A percentile compares a stretch with the other conserved stretches of the same genome.
Conservation (phyloP, 2,797 vertebrate genomes). For the Tarsius wallacei region DNA sequence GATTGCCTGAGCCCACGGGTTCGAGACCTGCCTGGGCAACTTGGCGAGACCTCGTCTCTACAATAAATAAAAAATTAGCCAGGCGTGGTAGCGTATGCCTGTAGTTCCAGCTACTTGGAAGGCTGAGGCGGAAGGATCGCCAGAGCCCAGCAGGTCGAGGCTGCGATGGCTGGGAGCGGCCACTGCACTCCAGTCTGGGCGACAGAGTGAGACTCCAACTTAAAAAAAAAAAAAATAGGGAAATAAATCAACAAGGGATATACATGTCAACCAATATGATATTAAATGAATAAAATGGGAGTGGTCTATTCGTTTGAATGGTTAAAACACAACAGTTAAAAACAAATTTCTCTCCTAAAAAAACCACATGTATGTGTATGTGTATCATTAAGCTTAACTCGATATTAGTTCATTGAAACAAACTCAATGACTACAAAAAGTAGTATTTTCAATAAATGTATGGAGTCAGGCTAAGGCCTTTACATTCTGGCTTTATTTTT, state of each 20-base stretch:
- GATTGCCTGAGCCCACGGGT: too few species aligned
- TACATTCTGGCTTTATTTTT: constrained; percentile 6
- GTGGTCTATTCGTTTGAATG: not conserved
- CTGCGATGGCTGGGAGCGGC: too few species aligned
- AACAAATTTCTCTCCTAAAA: not conserved
- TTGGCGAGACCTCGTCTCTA: too few species aligned
- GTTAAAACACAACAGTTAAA: not conserved
- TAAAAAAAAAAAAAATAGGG: not conserved
- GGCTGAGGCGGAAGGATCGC: too few species aligned
- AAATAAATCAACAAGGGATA: not conserved
- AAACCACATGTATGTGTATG: not conserved
- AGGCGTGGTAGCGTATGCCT: too few species aligned
- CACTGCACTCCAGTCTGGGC: too few species aligned
- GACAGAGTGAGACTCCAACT: too few species aligned
- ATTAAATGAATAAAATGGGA: constrained; percentile 8
- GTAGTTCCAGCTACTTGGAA: too few species aligned
- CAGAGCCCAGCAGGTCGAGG: too few species aligned
- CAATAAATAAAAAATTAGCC: too few species aligned
- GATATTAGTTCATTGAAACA: constrained; percentile 35
- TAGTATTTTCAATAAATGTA: not conserved
- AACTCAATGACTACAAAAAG: not conserved
- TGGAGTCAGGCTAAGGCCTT: not conserved
- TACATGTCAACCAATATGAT: not conserved
- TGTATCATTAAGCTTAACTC: not conserved
- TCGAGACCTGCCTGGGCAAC: too few species aligned